Evolutionary conservation across 2,797 vertebrate species (phyloP).

Genomic region (Odontamblyopus lacepedii): DNA sequence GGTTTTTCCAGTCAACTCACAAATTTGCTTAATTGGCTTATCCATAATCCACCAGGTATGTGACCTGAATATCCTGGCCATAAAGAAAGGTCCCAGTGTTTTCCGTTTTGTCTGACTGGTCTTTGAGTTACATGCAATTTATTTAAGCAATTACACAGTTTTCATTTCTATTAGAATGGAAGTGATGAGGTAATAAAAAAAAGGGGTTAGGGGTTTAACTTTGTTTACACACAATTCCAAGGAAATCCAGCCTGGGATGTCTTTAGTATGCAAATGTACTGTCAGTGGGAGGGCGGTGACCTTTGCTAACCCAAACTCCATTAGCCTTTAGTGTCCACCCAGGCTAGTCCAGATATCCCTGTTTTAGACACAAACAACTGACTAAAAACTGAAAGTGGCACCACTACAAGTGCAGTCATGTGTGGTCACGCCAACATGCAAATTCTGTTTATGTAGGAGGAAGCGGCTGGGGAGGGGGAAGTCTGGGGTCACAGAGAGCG

Average conservation of each 20-base stretch:
- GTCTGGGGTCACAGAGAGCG: conserved; percentile 51
- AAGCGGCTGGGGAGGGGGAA: conserved; percentile 5
- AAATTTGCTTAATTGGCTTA: too few relatives aligned
- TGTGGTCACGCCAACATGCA: conserved; percentile 41
- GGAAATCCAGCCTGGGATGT: neutral
- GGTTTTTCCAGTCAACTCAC: too few relatives aligned
- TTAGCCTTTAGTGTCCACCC: neutral
- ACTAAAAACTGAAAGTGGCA: conserved; percentile 21
- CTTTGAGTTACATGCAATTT: neutral
- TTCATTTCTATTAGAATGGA: neutral
- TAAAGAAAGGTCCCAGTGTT: neutral
- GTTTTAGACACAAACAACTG: conserved; percentile 31
- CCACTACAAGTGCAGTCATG: conserved; percentile 24
- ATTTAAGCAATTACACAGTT: neutral
- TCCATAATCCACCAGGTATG: neutral
- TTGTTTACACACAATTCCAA: conserved; percentile 2
- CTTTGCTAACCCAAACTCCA: conserved; percentile 15
- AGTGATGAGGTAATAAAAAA: neutral
- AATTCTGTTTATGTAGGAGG: conserved; percentile 27
- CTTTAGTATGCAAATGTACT: conserved; percentile 1
- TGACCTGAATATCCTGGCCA: neutral
- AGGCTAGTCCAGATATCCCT: conserved; percentile 12
- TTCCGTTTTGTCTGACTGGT: neutral
- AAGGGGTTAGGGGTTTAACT: neutral
- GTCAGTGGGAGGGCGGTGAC: conserved; percentile 45